A percentile compares a stretch with the other conserved stretches of the same genome.
Conservation (phyloP, 2,888 invertebrate species). For the Tenthredo livida region DNA sequence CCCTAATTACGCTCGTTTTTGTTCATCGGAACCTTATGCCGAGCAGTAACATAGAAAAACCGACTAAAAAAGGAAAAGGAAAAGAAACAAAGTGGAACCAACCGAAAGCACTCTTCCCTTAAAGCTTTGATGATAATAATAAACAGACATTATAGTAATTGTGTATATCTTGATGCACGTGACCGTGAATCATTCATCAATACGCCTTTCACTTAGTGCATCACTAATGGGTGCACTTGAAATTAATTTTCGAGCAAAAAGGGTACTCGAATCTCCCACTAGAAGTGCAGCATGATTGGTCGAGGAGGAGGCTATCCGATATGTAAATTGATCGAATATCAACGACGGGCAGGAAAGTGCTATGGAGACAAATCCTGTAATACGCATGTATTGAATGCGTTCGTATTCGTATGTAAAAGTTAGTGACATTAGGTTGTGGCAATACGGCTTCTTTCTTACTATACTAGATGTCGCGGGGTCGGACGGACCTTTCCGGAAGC, state of each 20-base stretch:
- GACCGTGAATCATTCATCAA: neutral
- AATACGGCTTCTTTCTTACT: slow-evolving; percentile 4
- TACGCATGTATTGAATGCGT: neutral
- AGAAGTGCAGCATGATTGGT: neutral
- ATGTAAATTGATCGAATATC: neutral
- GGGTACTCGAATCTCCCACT: neutral
- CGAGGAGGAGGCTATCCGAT: neutral
- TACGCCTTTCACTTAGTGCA: neutral
- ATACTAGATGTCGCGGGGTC: neutral
- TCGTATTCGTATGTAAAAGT: neutral
- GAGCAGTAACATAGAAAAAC: neutral
- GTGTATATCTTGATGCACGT: neutral
- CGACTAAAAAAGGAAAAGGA: neutral
- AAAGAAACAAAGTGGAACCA: neutral
- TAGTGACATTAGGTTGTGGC: neutral
- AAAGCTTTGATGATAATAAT: neutral
- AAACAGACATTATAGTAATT: neutral
- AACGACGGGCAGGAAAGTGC: neutral
- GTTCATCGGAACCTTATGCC: neutral
- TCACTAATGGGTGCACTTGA: neutral
- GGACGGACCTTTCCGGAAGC: slow-evolving; percentile 45
- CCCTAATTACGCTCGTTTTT: neutral
- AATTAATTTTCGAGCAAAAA: neutral
- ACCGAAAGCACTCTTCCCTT: neutral
- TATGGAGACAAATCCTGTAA: slow-evolving; percentile 29